A percentile compares a stretch with the other conserved stretches of the same genome.
phyloP scores from a whole-genome alignment of 2,113 vertebrate genomes.

The Morone chrysops region DNA sequence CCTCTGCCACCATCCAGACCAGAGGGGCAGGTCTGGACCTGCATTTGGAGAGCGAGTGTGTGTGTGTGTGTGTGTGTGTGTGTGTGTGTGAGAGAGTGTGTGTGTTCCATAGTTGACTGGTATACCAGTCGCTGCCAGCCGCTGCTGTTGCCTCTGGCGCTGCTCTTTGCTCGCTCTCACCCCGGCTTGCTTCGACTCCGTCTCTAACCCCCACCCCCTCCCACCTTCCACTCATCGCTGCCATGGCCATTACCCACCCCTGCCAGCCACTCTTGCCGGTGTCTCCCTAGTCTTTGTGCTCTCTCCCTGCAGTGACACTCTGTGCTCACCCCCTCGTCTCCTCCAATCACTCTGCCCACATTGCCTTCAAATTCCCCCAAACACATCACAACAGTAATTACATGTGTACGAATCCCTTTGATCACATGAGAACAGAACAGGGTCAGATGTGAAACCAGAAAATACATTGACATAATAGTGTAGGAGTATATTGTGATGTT shows the following conservation, averaged over 20 bases:
- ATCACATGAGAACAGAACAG: background rate
- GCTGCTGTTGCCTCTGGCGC: slow-evolving; percentile 64
- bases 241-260: slow-evolving; percentile 46
- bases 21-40: slow-evolving; percentile 69
- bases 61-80: slow-evolving; percentile 27
- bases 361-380: slow-evolving; percentile 28
- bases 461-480: rapidly evolving
- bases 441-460: slow-evolving; percentile 9
- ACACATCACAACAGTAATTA: slow-evolving; percentile 10
- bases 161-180: slow-evolving; percentile 62
- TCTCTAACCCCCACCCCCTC: slow-evolving; percentile 18
- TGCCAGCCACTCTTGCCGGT: slow-evolving; percentile 31
- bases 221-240: slow-evolving; percentile 53
- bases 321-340: slow-evolving; percentile 12
- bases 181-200: slow-evolving; percentile 19
- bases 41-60: slow-evolving; percentile 31
- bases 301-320: slow-evolving; percentile 34
- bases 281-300: slow-evolving; percentile 38
- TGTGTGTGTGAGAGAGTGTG: slow-evolving; percentile 22
- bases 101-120: slow-evolving; percentile 60
- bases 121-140: slow-evolving; percentile 67
- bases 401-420: slow-evolving; percentile 7
- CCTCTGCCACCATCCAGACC: slow-evolving; percentile 57
- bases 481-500: too few relatives aligned
- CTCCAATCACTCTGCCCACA: slow-evolving; percentile 22